These are phyloP conservation scores for Drosophila subobscura DNA, from an alignment of 1,140 invertebrate species.

Conservation along the genomic window DNA sequence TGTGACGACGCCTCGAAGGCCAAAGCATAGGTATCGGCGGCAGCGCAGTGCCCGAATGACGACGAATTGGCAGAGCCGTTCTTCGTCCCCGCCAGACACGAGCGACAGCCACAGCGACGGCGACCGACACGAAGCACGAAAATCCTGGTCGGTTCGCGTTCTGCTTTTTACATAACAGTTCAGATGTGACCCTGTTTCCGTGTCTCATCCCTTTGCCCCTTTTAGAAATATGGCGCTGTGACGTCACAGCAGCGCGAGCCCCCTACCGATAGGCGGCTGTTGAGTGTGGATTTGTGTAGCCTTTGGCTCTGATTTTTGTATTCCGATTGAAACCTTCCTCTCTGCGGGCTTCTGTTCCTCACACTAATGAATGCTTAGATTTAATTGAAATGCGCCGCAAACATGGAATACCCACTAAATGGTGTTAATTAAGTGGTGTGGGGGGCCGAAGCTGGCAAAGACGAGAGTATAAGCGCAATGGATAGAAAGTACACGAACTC, in stretches of 20 bases:
- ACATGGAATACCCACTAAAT: conserved; percentile 53
- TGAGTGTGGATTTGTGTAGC: conserved; percentile 21
- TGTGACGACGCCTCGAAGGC: conserved; percentile 46
- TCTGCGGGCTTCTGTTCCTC: not conserved
- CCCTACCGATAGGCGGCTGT: not conserved
- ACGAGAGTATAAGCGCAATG: not conserved
- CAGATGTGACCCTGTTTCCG: conserved; percentile 1
- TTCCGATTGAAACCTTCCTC: too few species aligned
- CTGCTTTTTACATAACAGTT: conserved; percentile 60
- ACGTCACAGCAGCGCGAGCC: conserved; percentile 54
- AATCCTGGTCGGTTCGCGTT: conserved; percentile 36
- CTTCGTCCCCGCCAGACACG: too few species aligned
- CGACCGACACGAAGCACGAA: conserved; percentile 8
- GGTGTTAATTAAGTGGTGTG: conserved; percentile 28
- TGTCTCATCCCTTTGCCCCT: not conserved
- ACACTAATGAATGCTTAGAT: conserved; percentile 14
- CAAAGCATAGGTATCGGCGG: conserved; percentile 22
- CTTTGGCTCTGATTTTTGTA: conserved; percentile 16
- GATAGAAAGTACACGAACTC: conserved; percentile 1
- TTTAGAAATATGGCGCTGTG: conserved; percentile 21
- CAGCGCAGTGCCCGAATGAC: conserved; percentile 4
- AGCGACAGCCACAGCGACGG: not conserved
- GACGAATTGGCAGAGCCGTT: conserved; percentile 15
- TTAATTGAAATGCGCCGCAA: conserved; percentile 70
- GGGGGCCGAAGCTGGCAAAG: not conserved